Base-by-base conservation (phyloP, 2,797 vertebrate genomes). In the Merluccius polli region DNA sequence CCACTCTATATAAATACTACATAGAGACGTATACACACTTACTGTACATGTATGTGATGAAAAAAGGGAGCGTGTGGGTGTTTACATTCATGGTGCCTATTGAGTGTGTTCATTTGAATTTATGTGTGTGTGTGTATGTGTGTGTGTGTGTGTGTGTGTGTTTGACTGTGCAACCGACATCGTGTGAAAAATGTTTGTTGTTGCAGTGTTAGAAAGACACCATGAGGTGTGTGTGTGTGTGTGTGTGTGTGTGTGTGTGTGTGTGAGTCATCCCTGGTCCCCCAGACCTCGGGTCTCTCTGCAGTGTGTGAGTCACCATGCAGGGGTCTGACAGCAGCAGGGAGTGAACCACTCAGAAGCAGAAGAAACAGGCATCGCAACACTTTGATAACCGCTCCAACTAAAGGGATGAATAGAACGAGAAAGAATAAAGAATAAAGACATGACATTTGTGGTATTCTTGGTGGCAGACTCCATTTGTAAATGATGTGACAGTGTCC, bases 251-350 rank as follows among this genome's bases (percentile, higher is more conserved):
- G 70, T 75, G 24, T 75, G 27, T 68, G 27, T 38, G 31, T 72
- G 72, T 80, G 86, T 92, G 92, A 93, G 85, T 94, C 92, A 93
- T 89, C 81, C 81, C 12, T 77, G 82, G 87, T 84, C 84, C 86
- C 89, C 89, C 87, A 88, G 86, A 87, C 88, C 82, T 84, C 81
- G 83, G 81, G 63, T 88, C 87, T 88, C 87, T 89, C 90, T 91
- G 91, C 89, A 92, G 91, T 89, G 89, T 91, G 87, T 93, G 91
- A 94, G 90, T 93, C 93, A 93, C 91, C 88, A 90, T 91, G 88
- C 90, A 87, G 89, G 86, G 89, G 86, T 86, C 88, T 88, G 88
- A 88, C 79, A 76, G 78, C 33, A 81, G 85, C 85, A 76, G 77
- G 73, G 79, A 79, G 84, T 70, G 36, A 44, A 31, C 32, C 18